A percentile compares a stretch with the other conserved stretches of the same genome.
Conservation (phyloP, 1,140 invertebrate species). For the Chironomus tepperi region DNA sequence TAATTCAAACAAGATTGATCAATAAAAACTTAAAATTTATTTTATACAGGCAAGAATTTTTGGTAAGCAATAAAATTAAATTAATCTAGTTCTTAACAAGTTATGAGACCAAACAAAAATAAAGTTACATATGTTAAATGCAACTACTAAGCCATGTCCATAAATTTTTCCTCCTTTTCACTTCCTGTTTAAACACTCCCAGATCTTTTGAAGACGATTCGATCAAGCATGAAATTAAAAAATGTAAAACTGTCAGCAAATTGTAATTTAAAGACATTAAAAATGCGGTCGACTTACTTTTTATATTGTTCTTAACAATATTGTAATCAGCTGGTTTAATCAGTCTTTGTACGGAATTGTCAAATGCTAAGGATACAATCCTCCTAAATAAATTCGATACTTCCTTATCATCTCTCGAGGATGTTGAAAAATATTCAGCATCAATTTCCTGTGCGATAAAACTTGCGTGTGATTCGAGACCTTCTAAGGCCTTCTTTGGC, state of each 20-base stretch:
- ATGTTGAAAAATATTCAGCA: constrained; percentile 19
- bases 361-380: neutral
- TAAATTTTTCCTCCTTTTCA: neutral
- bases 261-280: neutral
- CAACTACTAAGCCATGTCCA: constrained; percentile 17
- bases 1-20: too few species aligned
- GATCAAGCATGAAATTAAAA: neutral
- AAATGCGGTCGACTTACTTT: neutral
- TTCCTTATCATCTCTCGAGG: neutral
- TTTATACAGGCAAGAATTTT: neutral
- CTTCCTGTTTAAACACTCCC: neutral
- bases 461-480: neutral
- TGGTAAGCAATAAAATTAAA: neutral
- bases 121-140: neutral
- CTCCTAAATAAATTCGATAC: constrained; percentile 1
- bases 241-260: neutral
- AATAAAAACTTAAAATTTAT: neutral
- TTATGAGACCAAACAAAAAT: neutral
- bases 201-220: neutral
- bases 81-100: too few species aligned
- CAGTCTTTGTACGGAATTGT: neutral
- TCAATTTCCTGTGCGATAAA: neutral
- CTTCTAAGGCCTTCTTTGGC: neutral
- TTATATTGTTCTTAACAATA: neutral
- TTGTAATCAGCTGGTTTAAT: constrained; percentile 2